Percentiles rank a stretch among this genome's conserved stretches.
These are phyloP conservation scores for Cynodonichthys magdalenae DNA, from an alignment of 2,797 vertebrate species.

Conservation along the genomic window DNA sequence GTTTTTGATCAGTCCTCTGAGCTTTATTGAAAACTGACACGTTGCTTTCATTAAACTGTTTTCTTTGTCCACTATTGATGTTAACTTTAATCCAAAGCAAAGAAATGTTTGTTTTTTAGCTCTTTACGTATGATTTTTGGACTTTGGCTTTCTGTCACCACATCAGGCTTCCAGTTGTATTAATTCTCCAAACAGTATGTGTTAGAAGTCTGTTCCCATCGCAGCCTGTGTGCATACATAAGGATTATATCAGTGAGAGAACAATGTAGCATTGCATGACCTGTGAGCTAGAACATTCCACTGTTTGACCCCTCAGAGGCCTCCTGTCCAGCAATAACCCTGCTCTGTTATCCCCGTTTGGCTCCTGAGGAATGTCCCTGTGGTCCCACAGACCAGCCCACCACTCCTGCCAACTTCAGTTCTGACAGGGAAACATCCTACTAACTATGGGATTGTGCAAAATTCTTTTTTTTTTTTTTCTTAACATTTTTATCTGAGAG, in stretches of 20 bases:
- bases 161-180: constrained; percentile 1
- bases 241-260: constrained; percentile 65
- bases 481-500: constrained; percentile 44
- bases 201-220: constrained; percentile 70
- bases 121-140: neutral
- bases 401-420: constrained; percentile 31
- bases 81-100: neutral
- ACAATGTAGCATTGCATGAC: constrained; percentile 74
- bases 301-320: constrained; percentile 66
- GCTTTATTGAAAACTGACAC: neutral
- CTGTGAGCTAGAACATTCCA: constrained; percentile 77
- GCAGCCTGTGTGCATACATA: constrained; percentile 69
- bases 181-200: constrained; percentile 49
- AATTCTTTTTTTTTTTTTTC: constrained; percentile 23
- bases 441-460: constrained; percentile 55
- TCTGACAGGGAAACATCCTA: constrained; percentile 45
- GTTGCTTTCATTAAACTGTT: no score
- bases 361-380: constrained; percentile 70
- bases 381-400: constrained; percentile 49
- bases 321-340: constrained; percentile 50
- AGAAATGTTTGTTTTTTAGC: neutral
- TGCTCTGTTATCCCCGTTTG: constrained; percentile 39
- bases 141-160: constrained; percentile 14
- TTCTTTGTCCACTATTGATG: neutral
- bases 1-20: neutral